A percentile compares a stretch with the other conserved stretches of the same genome.
These are phyloP conservation scores for Typhlichthys subterraneus DNA, from an alignment of 2,797 vertebrate genomes.

Conservation along the genomic window DNA sequence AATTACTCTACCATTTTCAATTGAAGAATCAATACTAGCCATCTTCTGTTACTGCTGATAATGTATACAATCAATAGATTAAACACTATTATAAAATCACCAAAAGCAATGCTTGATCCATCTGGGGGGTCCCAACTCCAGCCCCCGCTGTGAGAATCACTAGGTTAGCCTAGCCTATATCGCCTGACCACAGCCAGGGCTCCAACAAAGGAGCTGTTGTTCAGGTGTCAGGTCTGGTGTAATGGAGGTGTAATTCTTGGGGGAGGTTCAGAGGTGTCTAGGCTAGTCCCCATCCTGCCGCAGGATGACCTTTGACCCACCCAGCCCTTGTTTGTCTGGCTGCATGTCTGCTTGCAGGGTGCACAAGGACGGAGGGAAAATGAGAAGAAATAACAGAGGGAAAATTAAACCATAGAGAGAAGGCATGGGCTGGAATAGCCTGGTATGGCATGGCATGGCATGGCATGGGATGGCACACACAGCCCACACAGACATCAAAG, in stretches of 20 bases:
- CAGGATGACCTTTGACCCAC: constrained; percentile 68
- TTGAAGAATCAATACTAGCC: too few relatives aligned
- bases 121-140: neutral
- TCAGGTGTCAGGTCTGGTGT: constrained; percentile 49
- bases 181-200: constrained; percentile 46
- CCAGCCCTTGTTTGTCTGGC: constrained; percentile 26
- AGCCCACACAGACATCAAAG: constrained; percentile 39
- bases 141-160: too few relatives aligned
- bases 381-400: constrained; percentile 6
- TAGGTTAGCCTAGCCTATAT: constrained; percentile 42
- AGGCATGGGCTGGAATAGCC: neutral
- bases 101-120: too few relatives aligned
- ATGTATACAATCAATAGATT: too few relatives aligned
- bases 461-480: constrained; percentile 5
- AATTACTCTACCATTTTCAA: neutral
- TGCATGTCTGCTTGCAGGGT: too few relatives aligned
- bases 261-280: constrained; percentile 16
- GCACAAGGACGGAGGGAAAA: constrained; percentile 16
- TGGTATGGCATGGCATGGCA: neutral
- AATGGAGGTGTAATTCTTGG: constrained; percentile 27
- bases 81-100: neutral
- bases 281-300: constrained; percentile 52
- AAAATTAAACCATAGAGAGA: neutral
- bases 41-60: neutral
- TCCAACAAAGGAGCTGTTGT: constrained; percentile 61